These are phyloP conservation scores for Microplitis demolitor DNA, from an alignment of 1,140 invertebrate genomes.

Conservation along the genomic window DNA sequence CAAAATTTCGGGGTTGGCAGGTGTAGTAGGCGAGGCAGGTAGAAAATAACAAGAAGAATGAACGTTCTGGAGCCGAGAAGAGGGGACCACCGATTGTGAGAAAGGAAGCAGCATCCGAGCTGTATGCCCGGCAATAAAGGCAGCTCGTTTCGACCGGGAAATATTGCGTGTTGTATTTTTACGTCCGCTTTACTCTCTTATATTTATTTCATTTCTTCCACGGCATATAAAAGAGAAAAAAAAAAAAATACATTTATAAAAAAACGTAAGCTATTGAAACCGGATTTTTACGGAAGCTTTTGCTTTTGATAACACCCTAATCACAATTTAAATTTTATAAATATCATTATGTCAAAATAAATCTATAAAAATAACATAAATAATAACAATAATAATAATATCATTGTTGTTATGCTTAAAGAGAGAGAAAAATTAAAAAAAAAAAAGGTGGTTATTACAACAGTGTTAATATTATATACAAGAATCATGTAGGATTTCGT, in stretches of 20 bases:
- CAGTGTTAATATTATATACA: neutral
- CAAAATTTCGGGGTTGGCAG: constrained; percentile 7
- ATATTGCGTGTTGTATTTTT: constrained; percentile 26
- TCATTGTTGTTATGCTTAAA: neutral
- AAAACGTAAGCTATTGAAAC: neutral
- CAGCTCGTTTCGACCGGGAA: constrained; percentile 45
- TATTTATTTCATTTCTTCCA: neutral
- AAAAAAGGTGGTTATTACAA: neutral
- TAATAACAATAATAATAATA: too few species aligned
- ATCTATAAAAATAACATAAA: neutral
- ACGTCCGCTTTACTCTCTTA: neutral
- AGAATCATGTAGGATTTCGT: neutral
- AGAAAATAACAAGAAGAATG: constrained; percentile 17
- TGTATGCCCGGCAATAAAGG: constrained; percentile 52
- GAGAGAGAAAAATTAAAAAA: constrained; percentile 10
- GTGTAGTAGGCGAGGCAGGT: constrained; percentile 22
- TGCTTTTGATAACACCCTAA: neutral
- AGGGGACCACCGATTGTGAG: constrained; percentile 40
- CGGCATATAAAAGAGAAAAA: neutral
- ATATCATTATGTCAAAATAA: neutral
- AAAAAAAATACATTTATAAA: neutral
- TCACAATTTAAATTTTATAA: neutral
- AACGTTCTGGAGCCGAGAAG: neutral
- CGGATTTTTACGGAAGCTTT: constrained; percentile 17
- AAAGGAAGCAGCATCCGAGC: constrained; percentile 56